Evolutionary conservation across 1,140 invertebrate genomes (phyloP).

Genomic region (Arctopsyche grandis): DNA sequence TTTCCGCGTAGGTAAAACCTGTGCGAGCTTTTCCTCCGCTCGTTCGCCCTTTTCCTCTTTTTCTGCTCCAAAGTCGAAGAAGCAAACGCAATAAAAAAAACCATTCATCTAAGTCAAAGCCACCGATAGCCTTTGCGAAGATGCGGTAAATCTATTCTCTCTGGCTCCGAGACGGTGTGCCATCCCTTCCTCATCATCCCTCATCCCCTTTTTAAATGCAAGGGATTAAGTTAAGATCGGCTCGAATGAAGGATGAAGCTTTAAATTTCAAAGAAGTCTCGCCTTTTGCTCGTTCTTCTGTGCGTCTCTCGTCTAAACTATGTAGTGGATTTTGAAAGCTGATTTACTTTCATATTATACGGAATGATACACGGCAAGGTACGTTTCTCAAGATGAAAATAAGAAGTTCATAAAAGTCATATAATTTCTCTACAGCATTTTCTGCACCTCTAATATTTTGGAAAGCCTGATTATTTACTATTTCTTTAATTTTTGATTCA

Average conservation of each 20-base stretch:
- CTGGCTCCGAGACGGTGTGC: background rate
- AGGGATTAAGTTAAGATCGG: slow-evolving; percentile 3
- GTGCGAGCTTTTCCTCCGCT: background rate
- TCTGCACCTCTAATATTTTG: too few species aligned
- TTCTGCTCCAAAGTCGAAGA: background rate
- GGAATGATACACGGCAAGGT: too few species aligned
- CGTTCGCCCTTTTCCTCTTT: too few species aligned
- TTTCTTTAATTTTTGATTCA: too few species aligned
- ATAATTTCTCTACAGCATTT: too few species aligned
- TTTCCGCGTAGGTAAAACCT: slow-evolving; percentile 40
- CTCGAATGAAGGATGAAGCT: slow-evolving; percentile 21
- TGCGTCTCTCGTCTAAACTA: too few species aligned
- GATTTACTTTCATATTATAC: too few species aligned
- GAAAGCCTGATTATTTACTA: too few species aligned
- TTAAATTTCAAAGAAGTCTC: slow-evolving; percentile 10
- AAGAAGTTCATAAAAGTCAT: too few species aligned
- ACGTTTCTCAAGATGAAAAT: too few species aligned
- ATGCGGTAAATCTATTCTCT: slow-evolving; percentile 30
- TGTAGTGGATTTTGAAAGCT: too few species aligned
- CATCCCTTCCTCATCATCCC: too few species aligned
- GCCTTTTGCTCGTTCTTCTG: background rate
- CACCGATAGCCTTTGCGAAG: slow-evolving; percentile 32
- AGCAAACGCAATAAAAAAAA: slow-evolving; percentile 52
- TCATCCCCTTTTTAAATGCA: background rate
- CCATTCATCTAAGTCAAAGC: slow-evolving; percentile 53